phyloP scores from a whole-genome alignment of 1,140 invertebrate genomes.

The Orchestia grillus region DNA sequence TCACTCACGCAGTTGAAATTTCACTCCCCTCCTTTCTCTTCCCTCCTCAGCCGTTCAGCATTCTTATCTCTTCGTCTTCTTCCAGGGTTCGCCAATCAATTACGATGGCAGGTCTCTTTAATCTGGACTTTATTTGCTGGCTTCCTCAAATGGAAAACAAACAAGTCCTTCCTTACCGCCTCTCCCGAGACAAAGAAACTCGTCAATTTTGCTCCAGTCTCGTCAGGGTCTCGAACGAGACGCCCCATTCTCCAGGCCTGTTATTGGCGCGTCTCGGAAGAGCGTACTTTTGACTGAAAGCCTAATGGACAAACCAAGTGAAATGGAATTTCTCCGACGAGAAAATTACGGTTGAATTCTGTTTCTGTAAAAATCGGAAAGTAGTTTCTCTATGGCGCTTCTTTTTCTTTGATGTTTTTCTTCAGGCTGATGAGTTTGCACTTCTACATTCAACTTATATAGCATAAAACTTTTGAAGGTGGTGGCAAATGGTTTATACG shows the following conservation, averaged over 20 bases:
- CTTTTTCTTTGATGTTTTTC: not conserved
- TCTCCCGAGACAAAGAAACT: not conserved
- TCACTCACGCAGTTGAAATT: no score
- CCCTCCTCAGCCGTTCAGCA: not conserved
- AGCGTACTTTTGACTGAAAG: not conserved
- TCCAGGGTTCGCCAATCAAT: not conserved
- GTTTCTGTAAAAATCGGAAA: not conserved
- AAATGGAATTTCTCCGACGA: not conserved
- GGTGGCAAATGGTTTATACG: not conserved
- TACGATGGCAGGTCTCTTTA: not conserved
- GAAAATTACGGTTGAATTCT: not conserved
- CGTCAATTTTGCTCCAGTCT: constrained; percentile 16
- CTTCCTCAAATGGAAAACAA: constrained; percentile 45
- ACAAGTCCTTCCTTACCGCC: not conserved
- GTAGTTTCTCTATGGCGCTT: not conserved
- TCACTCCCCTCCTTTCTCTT: not conserved
- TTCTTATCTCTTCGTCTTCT: not conserved
- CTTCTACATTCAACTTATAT: not conserved
- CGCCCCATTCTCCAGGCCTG: not conserved
- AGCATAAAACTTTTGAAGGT: not conserved
- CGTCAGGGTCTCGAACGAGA: not conserved
- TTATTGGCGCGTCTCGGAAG: not conserved
- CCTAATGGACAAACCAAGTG: not conserved
- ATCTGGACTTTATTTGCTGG: not conserved
- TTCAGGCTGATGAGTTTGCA: not conserved